phyloP scores from a whole-genome alignment of 2,888 invertebrate species.

The Phrixothrix hirtus region DNA sequence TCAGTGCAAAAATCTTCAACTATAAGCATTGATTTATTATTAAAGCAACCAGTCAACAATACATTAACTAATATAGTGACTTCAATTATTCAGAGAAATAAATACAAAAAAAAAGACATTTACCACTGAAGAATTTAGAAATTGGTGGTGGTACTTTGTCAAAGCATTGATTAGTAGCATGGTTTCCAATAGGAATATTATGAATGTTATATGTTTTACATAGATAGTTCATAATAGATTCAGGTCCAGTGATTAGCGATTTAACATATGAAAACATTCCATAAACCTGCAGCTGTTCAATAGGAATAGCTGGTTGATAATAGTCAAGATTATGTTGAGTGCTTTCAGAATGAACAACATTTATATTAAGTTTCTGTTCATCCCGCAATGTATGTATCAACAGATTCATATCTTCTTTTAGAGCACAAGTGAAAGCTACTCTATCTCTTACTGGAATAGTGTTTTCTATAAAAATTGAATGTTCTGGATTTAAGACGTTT shows the following conservation, averaged over 20 bases:
- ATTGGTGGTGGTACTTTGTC: slow-evolving; percentile 55
- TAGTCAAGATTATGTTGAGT: slow-evolving; percentile 42
- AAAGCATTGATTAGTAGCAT: slow-evolving; percentile 63
- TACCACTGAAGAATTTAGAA: slow-evolving; percentile 67
- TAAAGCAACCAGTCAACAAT: no score
- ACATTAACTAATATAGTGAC: no score
- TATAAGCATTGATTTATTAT: no score
- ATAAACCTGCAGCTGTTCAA: slow-evolving; percentile 61
- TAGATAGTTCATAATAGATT: slow-evolving; percentile 70
- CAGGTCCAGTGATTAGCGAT: slow-evolving; percentile 70
- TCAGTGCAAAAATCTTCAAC: no score
- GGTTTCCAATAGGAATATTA: slow-evolving; percentile 71
- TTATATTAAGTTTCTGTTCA: slow-evolving; percentile 63
- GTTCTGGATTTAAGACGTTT: slow-evolving; percentile 65
- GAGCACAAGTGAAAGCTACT: slow-evolving; percentile 83
- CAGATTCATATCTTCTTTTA: slow-evolving; percentile 75
- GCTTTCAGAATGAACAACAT: slow-evolving; percentile 63
- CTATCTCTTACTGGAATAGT: slow-evolving; percentile 72
- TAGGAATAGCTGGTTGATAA: slow-evolving; percentile 57
- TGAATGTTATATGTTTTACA: slow-evolving; percentile 68
- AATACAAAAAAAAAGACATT: slow-evolving; percentile 44
- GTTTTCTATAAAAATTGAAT: slow-evolving; percentile 78
- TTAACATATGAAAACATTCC: slow-evolving; percentile 73
- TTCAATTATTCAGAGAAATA: no score
- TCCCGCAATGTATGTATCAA: slow-evolving; percentile 66